These are phyloP conservation scores for Cancer borealis DNA, from an alignment of 2,888 invertebrate species.

Conservation along the genomic window DNA sequence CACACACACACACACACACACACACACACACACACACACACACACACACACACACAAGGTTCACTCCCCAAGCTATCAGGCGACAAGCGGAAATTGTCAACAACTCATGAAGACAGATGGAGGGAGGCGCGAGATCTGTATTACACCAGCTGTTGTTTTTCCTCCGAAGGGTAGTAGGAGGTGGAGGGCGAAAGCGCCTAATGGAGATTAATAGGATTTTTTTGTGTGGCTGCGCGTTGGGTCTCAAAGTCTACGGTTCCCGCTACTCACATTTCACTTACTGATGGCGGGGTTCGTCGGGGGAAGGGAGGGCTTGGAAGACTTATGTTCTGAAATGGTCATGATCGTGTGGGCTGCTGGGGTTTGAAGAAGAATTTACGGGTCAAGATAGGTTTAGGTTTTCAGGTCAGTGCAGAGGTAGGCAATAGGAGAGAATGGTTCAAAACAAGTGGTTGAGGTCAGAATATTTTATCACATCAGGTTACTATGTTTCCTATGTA, in stretches of 20 bases:
- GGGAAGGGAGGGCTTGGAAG: neutral
- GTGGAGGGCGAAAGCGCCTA: neutral
- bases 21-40: slow-evolving; percentile 11
- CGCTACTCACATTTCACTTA: slow-evolving; percentile 2
- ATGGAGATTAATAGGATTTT: neutral
- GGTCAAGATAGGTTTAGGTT: neutral
- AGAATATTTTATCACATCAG: neutral
- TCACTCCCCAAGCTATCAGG: neutral
- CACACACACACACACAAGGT: neutral
- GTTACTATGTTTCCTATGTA: too few relatives aligned
- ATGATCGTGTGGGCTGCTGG: neutral
- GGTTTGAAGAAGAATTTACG: neutral
- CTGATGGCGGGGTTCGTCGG: neutral
- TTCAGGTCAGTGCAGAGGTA: neutral
- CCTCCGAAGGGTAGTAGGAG: neutral
- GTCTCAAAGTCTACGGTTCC: slow-evolving; percentile 20
- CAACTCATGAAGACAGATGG: slow-evolving; percentile 4
- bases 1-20: slow-evolving; percentile 4
- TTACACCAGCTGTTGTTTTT: slow-evolving; percentile 20
- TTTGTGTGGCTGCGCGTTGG: slow-evolving; percentile 11
- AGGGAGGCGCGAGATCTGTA: neutral
- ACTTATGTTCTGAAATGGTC: slow-evolving; percentile 20
- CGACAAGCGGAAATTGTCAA: slow-evolving; percentile 20
- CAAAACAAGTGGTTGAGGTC: neutral
- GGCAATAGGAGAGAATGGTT: neutral